These are phyloP conservation scores for Syrrhaptes paradoxus DNA, from an alignment of 2,113 vertebrate species.

Conservation along the genomic window DNA sequence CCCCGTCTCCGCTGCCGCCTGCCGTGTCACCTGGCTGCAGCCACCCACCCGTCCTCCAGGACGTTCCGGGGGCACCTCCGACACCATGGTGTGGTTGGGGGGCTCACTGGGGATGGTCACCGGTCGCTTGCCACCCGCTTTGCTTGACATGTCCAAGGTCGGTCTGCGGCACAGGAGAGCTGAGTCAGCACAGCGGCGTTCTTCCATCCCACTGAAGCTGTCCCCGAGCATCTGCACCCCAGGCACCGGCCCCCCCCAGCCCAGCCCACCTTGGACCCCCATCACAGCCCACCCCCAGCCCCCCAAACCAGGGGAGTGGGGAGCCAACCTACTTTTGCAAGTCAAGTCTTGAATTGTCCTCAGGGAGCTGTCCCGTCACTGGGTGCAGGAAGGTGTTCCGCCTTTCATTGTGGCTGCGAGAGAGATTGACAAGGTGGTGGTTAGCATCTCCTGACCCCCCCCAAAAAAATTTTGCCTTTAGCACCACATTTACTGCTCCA, in stretches of 20 bases:
- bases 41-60: slow-evolving; percentile 80
- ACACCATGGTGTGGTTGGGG: slow-evolving; percentile 83
- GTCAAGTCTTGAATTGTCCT: slow-evolving; percentile 76
- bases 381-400: slow-evolving; percentile 84
- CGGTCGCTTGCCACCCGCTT: slow-evolving; percentile 74
- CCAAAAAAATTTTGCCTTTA: background rate
- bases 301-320: rapidly evolving
- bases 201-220: rapidly evolving
- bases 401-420: slow-evolving; percentile 88
- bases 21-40: rapidly evolving
- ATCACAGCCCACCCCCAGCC: background rate
- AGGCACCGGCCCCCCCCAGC: rapidly evolving
- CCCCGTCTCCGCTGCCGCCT: rapidly evolving
- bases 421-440: background rate
- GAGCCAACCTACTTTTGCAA: slow-evolving; percentile 76
- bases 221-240: rapidly evolving
- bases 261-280: background rate
- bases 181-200: rapidly evolving
- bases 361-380: slow-evolving; percentile 82
- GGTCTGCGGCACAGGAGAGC: slow-evolving; percentile 50
- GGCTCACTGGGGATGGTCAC: slow-evolving; percentile 69
- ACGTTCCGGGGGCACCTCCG: slow-evolving; percentile 79
- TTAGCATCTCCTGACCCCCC: background rate
- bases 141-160: slow-evolving; percentile 87
- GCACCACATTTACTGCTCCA: rapidly evolving